phyloP scores from a whole-genome alignment of 2,888 invertebrate genomes.

The Latrodectus elegans region DNA sequence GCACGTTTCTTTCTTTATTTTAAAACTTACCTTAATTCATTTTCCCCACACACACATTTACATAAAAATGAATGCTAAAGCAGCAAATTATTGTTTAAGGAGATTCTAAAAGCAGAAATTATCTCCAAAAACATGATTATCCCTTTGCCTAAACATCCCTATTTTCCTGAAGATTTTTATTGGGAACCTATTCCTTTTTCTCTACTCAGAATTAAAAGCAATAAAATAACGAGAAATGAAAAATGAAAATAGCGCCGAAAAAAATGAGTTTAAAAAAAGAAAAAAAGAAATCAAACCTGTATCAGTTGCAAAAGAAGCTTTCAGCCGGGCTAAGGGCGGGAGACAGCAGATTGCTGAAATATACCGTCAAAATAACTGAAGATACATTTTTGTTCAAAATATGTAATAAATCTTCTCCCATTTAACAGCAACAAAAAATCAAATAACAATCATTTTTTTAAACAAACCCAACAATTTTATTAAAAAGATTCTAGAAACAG shows the following conservation, averaged over 20 bases:
- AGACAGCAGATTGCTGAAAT: constrained; percentile 61
- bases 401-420: constrained; percentile 37
- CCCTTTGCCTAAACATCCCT: neutral
- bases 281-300: constrained; percentile 63
- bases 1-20: no score
- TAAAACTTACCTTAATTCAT: no score
- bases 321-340: constrained; percentile 30
- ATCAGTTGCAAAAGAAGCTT: constrained; percentile 51
- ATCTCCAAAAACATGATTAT: no score
- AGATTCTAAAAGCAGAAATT: no score
- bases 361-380: constrained; percentile 51
- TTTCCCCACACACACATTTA: no score
- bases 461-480: neutral
- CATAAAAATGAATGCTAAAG: no score
- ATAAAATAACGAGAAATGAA: constrained; percentile 13
- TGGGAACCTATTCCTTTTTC: constrained; percentile 47
- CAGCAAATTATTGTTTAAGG: no score
- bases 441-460: constrained; percentile 1
- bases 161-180: neutral
- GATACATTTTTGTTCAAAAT: constrained; percentile 16
- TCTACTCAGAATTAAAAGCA: neutral
- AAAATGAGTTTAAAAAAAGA: constrained; percentile 13
- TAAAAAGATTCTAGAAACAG: constrained; percentile 22
- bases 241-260: constrained; percentile 43
- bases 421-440: constrained; percentile 13